A percentile compares a stretch with the other conserved stretches of the same genome.
Conservation (phyloP, 2,113 vertebrate genomes). For the Chrysochloris asiatica region DNA sequence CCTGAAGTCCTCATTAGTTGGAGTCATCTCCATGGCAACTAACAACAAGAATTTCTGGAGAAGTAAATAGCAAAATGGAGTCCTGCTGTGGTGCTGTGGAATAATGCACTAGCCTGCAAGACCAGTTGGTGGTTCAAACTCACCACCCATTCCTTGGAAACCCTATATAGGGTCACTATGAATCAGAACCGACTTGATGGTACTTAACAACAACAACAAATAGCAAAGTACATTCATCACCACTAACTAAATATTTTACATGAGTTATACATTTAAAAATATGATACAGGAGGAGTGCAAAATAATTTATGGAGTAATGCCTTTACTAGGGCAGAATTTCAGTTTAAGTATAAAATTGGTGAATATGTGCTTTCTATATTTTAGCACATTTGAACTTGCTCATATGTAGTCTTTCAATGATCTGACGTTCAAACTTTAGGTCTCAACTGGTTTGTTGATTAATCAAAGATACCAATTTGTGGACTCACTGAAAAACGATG, state of each 20-base stretch:
- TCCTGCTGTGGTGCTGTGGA: too few species aligned
- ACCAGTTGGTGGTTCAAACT: too few species aligned
- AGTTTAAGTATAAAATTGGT: conserved; percentile 2
- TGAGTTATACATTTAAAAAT: background rate
- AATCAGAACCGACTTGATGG: too few species aligned
- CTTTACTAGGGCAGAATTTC: conserved; percentile 4
- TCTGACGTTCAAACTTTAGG: conserved; percentile 4
- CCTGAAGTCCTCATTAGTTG: too few species aligned
- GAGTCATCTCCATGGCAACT: too few species aligned
- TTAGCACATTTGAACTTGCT: background rate
- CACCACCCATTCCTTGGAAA: too few species aligned
- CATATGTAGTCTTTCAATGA: background rate
- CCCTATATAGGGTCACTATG: too few species aligned
- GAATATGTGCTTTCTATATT: background rate
- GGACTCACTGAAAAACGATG: background rate
- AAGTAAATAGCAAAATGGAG: too few species aligned
- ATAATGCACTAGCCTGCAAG: too few species aligned
- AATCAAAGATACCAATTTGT: background rate
- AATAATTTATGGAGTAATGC: background rate
- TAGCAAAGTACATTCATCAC: too few species aligned
- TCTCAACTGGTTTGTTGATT: background rate
- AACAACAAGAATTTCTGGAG: background rate
- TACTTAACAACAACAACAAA: too few species aligned
- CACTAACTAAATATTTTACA: conserved; percentile 29
- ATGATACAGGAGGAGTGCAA: background rate